Conservation (phyloP, 2,888 invertebrate species). For the Mythimna lalbum region DNA sequence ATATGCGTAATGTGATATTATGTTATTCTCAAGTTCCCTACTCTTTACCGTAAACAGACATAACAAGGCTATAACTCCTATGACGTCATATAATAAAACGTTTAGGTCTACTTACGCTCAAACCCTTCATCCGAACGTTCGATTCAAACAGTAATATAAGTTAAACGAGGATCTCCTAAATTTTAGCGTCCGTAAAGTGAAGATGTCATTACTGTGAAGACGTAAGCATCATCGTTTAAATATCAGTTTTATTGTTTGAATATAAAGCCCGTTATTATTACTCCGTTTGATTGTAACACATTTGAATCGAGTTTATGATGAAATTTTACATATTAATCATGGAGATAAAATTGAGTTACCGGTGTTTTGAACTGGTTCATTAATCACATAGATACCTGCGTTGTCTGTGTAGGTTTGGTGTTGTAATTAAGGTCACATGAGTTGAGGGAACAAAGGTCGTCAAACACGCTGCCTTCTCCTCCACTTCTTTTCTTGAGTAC, state of each 20-base stretch:
- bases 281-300: slow-evolving; percentile 82
- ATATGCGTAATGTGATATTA: background rate
- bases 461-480: background rate
- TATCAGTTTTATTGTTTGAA: slow-evolving; percentile 87
- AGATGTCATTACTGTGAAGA: slow-evolving; percentile 83
- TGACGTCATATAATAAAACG: slow-evolving; percentile 56
- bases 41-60: slow-evolving; percentile 28
- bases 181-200: slow-evolving; percentile 84
- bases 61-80: slow-evolving; percentile 29
- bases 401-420: background rate
- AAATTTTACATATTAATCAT: slow-evolving; percentile 72
- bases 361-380: slow-evolving; percentile 54
- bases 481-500: background rate
- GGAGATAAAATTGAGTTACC: slow-evolving; percentile 53
- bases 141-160: slow-evolving; percentile 76
- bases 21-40: background rate
- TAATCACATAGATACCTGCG: slow-evolving; percentile 37
- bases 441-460: background rate
- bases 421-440: slow-evolving; percentile 13
- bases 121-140: slow-evolving; percentile 52
- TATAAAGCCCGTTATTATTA: slow-evolving; percentile 86
- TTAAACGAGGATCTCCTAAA: slow-evolving; percentile 81
- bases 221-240: slow-evolving; percentile 82
- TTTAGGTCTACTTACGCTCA: slow-evolving; percentile 50
- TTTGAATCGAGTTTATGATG: slow-evolving; percentile 77